Evolutionary conservation across 2,113 vertebrate species (phyloP).

Genomic region (Peromyscus leucopus): DNA sequence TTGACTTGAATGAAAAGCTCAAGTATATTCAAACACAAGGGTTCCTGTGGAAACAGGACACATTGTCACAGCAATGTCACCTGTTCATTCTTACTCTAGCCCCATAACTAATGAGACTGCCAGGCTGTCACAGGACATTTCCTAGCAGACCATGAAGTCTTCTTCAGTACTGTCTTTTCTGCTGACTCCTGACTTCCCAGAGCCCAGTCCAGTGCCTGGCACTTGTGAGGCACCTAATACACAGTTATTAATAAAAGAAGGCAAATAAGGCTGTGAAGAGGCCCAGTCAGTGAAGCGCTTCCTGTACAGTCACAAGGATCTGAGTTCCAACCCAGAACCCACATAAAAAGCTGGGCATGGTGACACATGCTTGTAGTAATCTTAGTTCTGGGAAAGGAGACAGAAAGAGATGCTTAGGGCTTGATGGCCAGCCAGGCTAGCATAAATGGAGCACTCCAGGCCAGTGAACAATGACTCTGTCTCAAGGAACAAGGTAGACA

Average conservation of each 20-base stretch:
- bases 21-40: neutral
- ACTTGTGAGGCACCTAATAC: neutral
- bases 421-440: neutral
- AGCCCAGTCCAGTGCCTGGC: neutral
- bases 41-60: neutral
- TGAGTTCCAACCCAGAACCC: neutral
- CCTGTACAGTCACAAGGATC: neutral
- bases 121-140: neutral
- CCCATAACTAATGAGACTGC: neutral
- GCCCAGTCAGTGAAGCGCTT: neutral
- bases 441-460: neutral
- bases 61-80: neutral
- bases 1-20: constrained; percentile 62
- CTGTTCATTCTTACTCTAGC: neutral
- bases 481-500: neutral
- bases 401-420: too few species aligned
- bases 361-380: neutral
- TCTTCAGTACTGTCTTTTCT: neutral
- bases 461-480: too few species aligned
- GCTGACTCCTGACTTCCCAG: neutral
- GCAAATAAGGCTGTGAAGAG: neutral
- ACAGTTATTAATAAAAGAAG: neutral
- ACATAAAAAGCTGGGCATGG: neutral
- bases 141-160: neutral
- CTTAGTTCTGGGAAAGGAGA: too few species aligned